A percentile compares a stretch with the other conserved stretches of the same genome.
Evolutionary conservation across 2,888 invertebrate species (phyloP).

Genomic region (Drosophila siamana): DNA sequence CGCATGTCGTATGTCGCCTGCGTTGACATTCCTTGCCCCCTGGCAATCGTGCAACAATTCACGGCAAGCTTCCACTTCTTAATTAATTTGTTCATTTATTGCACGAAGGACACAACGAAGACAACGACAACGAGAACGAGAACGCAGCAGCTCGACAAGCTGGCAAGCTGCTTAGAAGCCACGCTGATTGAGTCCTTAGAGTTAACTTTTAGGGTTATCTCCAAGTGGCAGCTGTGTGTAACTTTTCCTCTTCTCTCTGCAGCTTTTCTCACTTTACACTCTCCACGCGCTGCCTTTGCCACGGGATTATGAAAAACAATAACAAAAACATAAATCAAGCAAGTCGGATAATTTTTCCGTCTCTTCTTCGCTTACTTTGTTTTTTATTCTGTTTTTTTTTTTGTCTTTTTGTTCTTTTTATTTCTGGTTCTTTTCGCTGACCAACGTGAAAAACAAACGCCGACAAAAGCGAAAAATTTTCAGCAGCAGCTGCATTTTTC

Average conservation of each 20-base stretch:
- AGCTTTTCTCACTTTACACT: constrained; percentile 38
- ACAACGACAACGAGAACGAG: background rate
- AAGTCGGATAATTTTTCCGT: constrained; percentile 62
- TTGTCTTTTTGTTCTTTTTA: constrained; percentile 13
- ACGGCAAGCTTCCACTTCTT: constrained; percentile 64
- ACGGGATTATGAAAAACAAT: constrained; percentile 71
- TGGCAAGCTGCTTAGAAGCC: constrained; percentile 52
- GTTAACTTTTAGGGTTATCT: constrained; percentile 54
- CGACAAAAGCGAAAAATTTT: constrained; percentile 43
- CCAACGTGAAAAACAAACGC: constrained; percentile 55
- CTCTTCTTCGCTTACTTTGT: constrained; percentile 13
- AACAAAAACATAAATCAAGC: constrained; percentile 78
- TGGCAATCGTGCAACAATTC: constrained; percentile 76
- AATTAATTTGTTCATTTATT: constrained; percentile 79
- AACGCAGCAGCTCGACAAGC: no score
- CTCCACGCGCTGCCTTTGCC: constrained; percentile 5
- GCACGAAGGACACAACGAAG: constrained; percentile 26
- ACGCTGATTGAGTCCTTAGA: constrained; percentile 68
- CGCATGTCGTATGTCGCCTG: constrained; percentile 36
- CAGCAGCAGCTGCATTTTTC: constrained; percentile 65
- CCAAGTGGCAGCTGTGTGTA: constrained; percentile 39
- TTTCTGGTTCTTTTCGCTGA: constrained; percentile 42
- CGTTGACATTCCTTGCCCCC: constrained; percentile 52
- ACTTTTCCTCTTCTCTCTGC: constrained; percentile 22
- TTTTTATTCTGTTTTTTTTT: background rate